Evolutionary conservation across 1,140 invertebrate species (phyloP).

Genomic region (Meloidogyne exigua): DNA sequence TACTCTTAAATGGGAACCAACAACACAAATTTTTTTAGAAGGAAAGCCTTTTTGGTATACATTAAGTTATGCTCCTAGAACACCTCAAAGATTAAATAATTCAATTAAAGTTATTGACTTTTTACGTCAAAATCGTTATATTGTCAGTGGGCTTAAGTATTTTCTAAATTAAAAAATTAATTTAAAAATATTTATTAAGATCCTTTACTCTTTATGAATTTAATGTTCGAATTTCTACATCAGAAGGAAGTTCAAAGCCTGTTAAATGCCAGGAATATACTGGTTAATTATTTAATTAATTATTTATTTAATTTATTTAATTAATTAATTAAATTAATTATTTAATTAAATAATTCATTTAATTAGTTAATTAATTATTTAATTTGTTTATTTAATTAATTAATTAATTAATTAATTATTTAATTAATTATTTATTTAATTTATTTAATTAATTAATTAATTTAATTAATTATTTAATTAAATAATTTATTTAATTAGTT

Average conservation of each 20-base stretch:
- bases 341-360: no score
- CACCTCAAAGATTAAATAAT: constrained; percentile 15
- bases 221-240: constrained; percentile 55
- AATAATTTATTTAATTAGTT: no score
- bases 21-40: constrained; percentile 51
- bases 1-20: constrained; percentile 56
- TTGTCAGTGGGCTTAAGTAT: constrained; percentile 54
- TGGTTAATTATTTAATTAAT: constrained; percentile 27
- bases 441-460: neutral
- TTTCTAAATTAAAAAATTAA: constrained; percentile 39
- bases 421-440: no score
- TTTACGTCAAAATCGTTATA: constrained; percentile 54
- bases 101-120: constrained; percentile 59
- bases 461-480: no score
- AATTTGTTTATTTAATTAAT: no score
- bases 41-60: constrained; percentile 62
- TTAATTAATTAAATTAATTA: no score
- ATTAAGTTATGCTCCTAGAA: constrained; percentile 48
- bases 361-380: no score
- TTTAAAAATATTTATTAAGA: neutral
- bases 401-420: no score
- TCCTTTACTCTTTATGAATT: constrained; percentile 58
- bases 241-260: constrained; percentile 55
- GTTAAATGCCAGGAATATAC: constrained; percentile 59
- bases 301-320: constrained; percentile 11